A percentile compares a stretch with the other conserved stretches of the same genome.
These are phyloP conservation scores for Acanthaster planci DNA, from an alignment of 35 echinoderm and acorn worm species.

Conservation along the genomic window DNA sequence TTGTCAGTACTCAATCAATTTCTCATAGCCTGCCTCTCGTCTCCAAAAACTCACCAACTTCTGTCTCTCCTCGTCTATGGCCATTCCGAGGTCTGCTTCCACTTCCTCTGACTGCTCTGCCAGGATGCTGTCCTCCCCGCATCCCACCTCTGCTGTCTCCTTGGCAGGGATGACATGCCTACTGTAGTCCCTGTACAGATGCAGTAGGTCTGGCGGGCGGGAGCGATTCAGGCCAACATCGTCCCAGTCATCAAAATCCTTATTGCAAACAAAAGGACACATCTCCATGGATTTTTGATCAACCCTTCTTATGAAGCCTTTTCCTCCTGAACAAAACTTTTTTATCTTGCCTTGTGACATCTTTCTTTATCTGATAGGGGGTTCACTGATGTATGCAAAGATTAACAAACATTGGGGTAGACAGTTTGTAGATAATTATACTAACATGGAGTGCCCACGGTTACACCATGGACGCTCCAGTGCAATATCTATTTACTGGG, in stretches of 20 bases:
- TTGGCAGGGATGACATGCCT: constrained; percentile 65
- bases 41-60: constrained; percentile 65
- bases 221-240: constrained; percentile 96
- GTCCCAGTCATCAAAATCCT: constrained; percentile 99
- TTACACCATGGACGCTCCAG: no score
- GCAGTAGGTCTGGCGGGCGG: constrained; percentile 85
- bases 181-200: constrained; percentile 94
- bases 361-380: no score
- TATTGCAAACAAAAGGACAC: background rate
- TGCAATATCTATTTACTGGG: no score
- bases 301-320: no score
- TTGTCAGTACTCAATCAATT: no score
- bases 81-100: constrained; percentile 84
- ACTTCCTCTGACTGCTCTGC: constrained; percentile 86
- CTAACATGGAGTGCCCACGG: no score
- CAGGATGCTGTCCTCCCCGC: constrained; percentile 82
- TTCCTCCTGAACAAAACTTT: no score
- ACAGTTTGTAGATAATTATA: no score
- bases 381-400: no score
- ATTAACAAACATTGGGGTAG: no score
- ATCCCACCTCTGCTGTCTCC: constrained; percentile 79
- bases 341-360: no score
- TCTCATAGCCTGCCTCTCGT: no score
- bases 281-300: background rate
- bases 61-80: constrained; percentile 80